A percentile compares a stretch with the other conserved stretches of the same genome.
Evolutionary conservation across 37 sponge, comb jelly and placozoan species (phyloP).

Genomic region (Beroe forskalii): DNA sequence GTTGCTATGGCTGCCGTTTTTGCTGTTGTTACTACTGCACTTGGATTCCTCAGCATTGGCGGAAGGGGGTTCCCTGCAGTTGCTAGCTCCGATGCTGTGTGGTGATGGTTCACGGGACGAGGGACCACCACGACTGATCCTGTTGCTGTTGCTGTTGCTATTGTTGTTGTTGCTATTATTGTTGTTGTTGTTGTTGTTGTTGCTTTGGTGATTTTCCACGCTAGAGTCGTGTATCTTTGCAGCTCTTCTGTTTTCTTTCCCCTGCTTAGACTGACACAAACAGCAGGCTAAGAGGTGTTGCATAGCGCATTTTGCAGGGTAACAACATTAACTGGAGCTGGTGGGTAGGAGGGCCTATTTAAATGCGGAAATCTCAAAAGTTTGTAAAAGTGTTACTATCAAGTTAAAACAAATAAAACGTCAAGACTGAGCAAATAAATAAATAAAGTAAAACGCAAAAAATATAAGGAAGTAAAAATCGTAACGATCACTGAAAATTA

Average conservation of each 20-base stretch:
- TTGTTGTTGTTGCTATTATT: no score
- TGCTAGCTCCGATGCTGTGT: neutral
- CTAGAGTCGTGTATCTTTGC: neutral
- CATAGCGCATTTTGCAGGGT: slow-evolving; percentile 13
- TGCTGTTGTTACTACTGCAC: neutral
- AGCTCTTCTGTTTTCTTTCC: neutral
- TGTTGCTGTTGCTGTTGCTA: no score
- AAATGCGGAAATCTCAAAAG: no score
- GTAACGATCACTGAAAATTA: no score
- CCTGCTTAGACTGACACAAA: slow-evolving; percentile 29
- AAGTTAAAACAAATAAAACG: no score
- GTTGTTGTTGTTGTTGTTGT: neutral
- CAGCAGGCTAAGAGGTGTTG: slow-evolving; percentile 35
- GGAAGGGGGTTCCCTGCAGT: neutral
- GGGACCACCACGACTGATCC: no score
- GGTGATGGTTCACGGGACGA: no score
- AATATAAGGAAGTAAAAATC: no score
- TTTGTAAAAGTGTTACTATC: no score
- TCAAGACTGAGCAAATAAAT: no score
- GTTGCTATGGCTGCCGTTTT: neutral
- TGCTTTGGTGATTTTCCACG: neutral
- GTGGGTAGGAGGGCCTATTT: no score
- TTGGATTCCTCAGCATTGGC: neutral
- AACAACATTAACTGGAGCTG: neutral
- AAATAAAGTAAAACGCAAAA: no score